Conservation (phyloP, 92 coral and sea anemone genomes). For the Desmophyllum pertusum region DNA sequence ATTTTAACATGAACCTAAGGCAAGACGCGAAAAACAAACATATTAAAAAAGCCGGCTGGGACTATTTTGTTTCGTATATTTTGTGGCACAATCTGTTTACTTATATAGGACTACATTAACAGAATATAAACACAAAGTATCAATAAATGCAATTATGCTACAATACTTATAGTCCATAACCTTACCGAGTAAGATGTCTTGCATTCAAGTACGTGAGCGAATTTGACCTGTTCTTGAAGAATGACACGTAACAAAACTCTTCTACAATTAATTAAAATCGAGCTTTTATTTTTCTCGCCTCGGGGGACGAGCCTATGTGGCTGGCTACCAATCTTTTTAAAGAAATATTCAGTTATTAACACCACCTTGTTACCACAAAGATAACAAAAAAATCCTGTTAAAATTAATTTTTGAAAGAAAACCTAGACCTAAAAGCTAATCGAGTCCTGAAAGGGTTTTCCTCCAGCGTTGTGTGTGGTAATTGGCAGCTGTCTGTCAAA, state of each 20-base stretch:
- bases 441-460: background rate
- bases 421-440: constrained; percentile 5
- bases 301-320: background rate
- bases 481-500: constrained; percentile 10
- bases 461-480: background rate
- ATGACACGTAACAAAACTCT: background rate
- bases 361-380: constrained; percentile 6
- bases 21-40: too few relatives aligned
- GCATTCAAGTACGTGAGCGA: background rate
- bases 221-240: background rate
- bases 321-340: background rate
- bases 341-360: constrained; percentile 4
- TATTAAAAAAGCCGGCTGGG: too few relatives aligned
- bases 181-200: background rate
- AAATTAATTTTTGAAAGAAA: background rate
- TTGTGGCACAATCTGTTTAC: too few relatives aligned
- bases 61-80: too few relatives aligned
- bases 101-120: background rate
- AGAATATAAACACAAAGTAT: background rate
- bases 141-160: background rate
- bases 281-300: background rate
- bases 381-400: background rate
- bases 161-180: background rate
- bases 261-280: background rate
- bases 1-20: too few relatives aligned